Conservation (phyloP, 2,797 vertebrate species). For the Bryconaethiops microstoma region DNA sequence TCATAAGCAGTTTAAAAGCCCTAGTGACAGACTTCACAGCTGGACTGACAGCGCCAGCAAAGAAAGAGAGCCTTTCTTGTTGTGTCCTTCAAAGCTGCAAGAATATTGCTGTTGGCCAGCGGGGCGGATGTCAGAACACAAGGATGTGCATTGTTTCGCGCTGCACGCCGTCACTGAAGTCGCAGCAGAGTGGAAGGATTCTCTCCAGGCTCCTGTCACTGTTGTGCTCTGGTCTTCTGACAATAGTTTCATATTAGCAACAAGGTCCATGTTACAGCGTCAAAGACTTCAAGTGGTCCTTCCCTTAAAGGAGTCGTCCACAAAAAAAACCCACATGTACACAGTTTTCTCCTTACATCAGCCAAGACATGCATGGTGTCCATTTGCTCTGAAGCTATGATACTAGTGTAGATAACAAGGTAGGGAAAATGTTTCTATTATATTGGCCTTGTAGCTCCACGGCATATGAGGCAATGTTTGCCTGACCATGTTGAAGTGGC, state of each 20-base stretch:
- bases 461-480: background rate
- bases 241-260: slow-evolving; percentile 39
- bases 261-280: slow-evolving; percentile 26
- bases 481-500: too few species aligned
- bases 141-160: slow-evolving; percentile 61
- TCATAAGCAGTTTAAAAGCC: slow-evolving; percentile 50
- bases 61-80: slow-evolving; percentile 57
- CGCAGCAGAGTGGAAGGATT: slow-evolving; percentile 33
- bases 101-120: slow-evolving; percentile 56
- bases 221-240: slow-evolving; percentile 28
- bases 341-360: background rate
- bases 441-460: background rate
- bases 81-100: slow-evolving; percentile 59
- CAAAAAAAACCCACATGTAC: background rate
- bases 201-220: slow-evolving; percentile 20
- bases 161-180: slow-evolving; percentile 36
- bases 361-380: too few species aligned
- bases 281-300: slow-evolving; percentile 2
- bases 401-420: background rate
- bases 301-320: background rate
- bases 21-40: slow-evolving; percentile 49
- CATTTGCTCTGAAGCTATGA: background rate
- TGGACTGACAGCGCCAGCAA: slow-evolving; percentile 52
- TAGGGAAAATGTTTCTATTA: background rate
- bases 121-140: slow-evolving; percentile 56